phyloP scores from a whole-genome alignment of 2,113 vertebrate species.

The Pachyramphus minor region DNA sequence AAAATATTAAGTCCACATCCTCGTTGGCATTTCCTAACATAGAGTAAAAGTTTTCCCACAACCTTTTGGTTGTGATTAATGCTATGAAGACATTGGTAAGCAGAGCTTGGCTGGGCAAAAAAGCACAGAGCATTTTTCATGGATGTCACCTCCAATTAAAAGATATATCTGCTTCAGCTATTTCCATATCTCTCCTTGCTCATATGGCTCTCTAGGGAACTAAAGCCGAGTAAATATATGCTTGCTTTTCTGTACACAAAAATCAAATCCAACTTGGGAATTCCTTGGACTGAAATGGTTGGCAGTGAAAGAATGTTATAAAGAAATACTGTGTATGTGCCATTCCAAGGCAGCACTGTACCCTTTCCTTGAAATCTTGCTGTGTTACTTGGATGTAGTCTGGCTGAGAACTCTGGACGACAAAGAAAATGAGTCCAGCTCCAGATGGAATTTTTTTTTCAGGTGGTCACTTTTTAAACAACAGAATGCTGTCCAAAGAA shows the following conservation, averaged over 20 bases:
- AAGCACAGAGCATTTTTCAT: background rate
- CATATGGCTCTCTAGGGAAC: background rate
- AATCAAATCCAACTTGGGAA: background rate
- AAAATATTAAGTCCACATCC: background rate
- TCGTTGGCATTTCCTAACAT: conserved; percentile 16
- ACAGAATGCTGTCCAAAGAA: background rate
- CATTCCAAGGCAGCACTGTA: background rate
- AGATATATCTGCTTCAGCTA: background rate
- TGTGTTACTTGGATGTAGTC: background rate
- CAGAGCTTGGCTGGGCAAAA: background rate
- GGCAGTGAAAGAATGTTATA: background rate
- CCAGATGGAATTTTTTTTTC: background rate
- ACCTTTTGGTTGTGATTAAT: conserved; percentile 11
- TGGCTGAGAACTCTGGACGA: background rate
- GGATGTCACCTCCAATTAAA: conserved; percentile 18
- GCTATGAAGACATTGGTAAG: background rate
- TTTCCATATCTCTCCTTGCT: background rate
- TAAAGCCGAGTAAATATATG: background rate
- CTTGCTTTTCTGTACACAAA: background rate
- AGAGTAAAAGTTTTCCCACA: background rate
- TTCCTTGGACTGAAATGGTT: background rate
- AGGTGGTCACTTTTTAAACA: background rate
- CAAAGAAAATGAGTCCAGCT: background rate
- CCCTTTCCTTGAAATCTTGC: background rate
- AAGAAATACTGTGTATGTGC: background rate